These are phyloP conservation scores for Pantala flavescens DNA, from an alignment of 1,140 invertebrate genomes.

Conservation along the genomic window DNA sequence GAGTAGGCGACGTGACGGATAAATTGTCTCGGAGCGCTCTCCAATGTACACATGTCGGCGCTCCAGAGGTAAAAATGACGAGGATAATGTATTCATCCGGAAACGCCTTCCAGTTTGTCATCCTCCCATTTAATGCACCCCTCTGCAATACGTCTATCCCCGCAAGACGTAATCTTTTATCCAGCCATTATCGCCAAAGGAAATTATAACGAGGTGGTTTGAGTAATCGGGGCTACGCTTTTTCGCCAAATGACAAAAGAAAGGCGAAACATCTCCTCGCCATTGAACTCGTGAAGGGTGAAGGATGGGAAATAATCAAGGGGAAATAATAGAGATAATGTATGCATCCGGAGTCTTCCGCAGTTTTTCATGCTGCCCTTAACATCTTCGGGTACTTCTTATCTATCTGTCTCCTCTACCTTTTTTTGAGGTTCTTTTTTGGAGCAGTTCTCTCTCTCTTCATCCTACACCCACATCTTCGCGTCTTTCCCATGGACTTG, in stretches of 20 bases:
- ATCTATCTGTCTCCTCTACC: conserved; percentile 2
- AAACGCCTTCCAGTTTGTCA: neutral
- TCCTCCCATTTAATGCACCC: neutral
- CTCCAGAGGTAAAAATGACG: no score
- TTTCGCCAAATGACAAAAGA: no score
- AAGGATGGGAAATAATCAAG: neutral
- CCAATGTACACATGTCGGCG: no score
- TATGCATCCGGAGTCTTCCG: neutral
- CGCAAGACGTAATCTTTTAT: neutral
- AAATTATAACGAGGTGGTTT: neutral
- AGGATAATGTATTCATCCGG: neutral
- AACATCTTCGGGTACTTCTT: neutral
- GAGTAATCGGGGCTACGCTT: neutral
- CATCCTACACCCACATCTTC: neutral
- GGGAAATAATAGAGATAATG: neutral
- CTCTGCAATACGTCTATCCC: neutral
- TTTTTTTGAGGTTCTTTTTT: no score
- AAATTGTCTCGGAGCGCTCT: no score
- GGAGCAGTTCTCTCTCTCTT: no score
- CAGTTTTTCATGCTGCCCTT: neutral
- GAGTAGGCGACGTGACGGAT: no score
- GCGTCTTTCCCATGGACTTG: neutral
- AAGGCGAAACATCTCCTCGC: no score
- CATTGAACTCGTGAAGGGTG: neutral
- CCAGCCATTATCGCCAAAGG: neutral